Conservation (phyloP, 2,888 invertebrate genomes). For the Fragum whitleyi region DNA sequence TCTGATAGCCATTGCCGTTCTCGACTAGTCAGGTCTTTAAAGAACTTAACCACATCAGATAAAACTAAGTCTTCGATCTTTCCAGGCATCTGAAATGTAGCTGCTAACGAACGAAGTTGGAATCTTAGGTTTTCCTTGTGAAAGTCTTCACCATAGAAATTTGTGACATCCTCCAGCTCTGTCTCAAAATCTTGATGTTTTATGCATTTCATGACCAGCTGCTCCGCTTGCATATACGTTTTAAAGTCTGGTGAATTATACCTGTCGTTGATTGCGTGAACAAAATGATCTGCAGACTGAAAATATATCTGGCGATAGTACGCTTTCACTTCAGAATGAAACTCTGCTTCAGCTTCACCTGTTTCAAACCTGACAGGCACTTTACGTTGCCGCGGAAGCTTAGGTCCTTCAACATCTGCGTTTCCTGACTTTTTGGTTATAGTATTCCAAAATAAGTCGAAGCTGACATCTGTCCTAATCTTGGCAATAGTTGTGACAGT, state of each 20-base stretch:
- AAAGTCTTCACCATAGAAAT: neutral
- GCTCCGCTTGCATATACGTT: neutral
- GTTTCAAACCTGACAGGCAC: constrained; percentile 6
- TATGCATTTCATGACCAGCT: neutral
- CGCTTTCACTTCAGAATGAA: neutral
- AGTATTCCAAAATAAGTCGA: neutral
- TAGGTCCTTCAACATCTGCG: constrained; percentile 35
- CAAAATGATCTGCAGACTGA: neutral
- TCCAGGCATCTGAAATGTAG: no score
- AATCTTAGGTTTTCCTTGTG: neutral
- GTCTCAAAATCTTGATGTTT: no score
- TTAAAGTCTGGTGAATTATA: neutral
- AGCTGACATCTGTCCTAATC: no score
- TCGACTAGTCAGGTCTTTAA: no score
- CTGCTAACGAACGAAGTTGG: no score
- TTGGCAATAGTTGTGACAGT: no score
- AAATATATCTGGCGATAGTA: neutral
- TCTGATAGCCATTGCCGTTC: neutral
- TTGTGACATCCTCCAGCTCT: neutral
- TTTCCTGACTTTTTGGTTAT: constrained; percentile 21
- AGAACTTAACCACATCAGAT: no score
- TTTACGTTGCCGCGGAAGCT: constrained; percentile 42
- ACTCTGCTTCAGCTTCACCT: neutral
- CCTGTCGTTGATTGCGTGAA: neutral
- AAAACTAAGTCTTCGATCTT: no score